Conservation (phyloP, 2,888 invertebrate species). For the Helicoverpa assulta region DNA sequence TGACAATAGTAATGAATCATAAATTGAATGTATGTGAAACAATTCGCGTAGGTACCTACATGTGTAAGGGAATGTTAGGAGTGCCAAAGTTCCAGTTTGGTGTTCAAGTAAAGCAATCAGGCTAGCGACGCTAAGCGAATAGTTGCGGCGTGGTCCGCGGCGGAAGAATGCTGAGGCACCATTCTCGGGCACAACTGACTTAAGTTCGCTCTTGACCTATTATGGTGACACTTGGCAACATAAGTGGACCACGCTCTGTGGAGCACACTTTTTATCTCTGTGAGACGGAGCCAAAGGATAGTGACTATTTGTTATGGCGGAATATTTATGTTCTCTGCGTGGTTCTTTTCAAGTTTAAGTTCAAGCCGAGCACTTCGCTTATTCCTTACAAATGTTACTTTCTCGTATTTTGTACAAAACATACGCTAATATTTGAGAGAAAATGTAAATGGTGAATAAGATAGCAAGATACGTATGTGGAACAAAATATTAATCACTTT, state of each 20-base stretch:
- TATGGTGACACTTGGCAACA: constrained; percentile 51
- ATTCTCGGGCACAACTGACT: constrained; percentile 27
- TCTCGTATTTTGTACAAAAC: not conserved
- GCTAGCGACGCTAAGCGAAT: constrained; percentile 30
- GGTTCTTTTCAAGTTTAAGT: constrained; percentile 15
- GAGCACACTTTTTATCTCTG: constrained; percentile 44
- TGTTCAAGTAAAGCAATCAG: constrained; percentile 30
- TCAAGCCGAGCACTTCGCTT: constrained; percentile 8
- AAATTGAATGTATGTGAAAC: constrained; percentile 8
- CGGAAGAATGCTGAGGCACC: constrained; percentile 25
- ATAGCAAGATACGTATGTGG: constrained; percentile 13
- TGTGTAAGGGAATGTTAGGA: not conserved
- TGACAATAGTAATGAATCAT: constrained; percentile 17
- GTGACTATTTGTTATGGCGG: constrained; percentile 24
- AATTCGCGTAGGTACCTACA: constrained; percentile 9
- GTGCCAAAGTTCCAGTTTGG: constrained; percentile 22
- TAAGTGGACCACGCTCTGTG: constrained; percentile 47
- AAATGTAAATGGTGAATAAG: constrained; percentile 8
- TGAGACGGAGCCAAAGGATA: constrained; percentile 45
- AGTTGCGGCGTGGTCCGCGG: constrained; percentile 17
- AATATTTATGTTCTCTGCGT: constrained; percentile 21
- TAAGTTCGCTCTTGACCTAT: constrained; percentile 56
- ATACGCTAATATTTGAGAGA: constrained; percentile 11
- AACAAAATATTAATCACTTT: constrained; percentile 35
- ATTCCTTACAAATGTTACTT: constrained; percentile 14